These are phyloP conservation scores for Meghimatium bilineatum DNA, from an alignment of 2,888 invertebrate genomes.

Conservation along the genomic window DNA sequence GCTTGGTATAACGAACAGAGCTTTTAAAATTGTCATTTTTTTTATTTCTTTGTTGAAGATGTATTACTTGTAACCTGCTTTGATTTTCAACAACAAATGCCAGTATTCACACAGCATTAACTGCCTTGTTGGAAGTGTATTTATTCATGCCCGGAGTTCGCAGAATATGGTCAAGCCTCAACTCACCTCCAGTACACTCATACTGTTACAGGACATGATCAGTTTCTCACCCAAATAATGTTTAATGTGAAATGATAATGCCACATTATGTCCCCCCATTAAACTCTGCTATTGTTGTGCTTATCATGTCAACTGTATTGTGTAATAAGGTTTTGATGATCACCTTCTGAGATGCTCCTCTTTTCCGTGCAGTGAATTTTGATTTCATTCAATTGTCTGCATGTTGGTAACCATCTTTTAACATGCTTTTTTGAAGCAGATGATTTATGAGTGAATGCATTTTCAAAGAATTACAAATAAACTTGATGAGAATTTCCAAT, in stretches of 20 bases:
- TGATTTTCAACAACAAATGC: too few relatives aligned
- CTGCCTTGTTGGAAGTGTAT: neutral
- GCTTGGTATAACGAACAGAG: too few relatives aligned
- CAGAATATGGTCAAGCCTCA: too few relatives aligned
- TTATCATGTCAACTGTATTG: slow-evolving; percentile 6
- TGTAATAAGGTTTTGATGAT: neutral
- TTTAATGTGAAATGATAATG: too few relatives aligned
- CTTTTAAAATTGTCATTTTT: too few relatives aligned
- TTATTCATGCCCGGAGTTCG: neutral
- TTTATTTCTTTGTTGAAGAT: too few relatives aligned
- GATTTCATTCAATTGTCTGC: neutral
- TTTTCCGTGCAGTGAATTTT: neutral
- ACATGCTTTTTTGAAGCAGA: slow-evolving; percentile 13
- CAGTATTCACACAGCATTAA: neutral
- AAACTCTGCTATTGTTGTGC: neutral
- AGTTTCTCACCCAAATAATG: too few relatives aligned
- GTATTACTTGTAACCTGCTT: too few relatives aligned
- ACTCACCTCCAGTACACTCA: too few relatives aligned
- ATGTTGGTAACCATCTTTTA: slow-evolving; percentile 20
- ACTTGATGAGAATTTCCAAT: slow-evolving; percentile 16
- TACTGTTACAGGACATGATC: too few relatives aligned
- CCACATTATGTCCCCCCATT: neutral
- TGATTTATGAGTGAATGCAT: slow-evolving; percentile 15
- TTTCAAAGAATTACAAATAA: slow-evolving; percentile 31
- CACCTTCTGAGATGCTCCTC: neutral